These are phyloP conservation scores for Clanis bilineata DNA, from an alignment of 2,888 invertebrate species.

Conservation along the genomic window DNA sequence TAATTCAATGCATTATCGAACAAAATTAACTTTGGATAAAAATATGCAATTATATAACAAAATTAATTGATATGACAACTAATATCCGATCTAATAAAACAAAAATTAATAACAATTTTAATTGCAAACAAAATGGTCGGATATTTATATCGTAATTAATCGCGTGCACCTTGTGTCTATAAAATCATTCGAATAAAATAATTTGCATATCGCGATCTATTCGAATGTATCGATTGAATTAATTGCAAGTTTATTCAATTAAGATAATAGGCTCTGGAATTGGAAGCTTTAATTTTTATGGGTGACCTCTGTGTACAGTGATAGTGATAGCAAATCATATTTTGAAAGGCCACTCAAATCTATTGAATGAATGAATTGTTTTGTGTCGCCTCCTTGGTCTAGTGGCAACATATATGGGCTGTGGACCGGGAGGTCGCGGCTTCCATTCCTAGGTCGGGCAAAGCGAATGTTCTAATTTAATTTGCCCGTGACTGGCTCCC, in stretches of 20 bases:
- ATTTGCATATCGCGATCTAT: background rate
- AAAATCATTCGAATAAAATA: background rate
- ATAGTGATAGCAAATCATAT: background rate
- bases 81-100: background rate
- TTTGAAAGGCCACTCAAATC: no score
- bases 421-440: no score
- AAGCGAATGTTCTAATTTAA: no score
- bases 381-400: no score
- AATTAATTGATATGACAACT: background rate
- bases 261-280: background rate
- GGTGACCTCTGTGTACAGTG: background rate
- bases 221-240: background rate
- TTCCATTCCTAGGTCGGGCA: no score
- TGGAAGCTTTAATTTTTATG: background rate
- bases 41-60: background rate
- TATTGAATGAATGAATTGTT: no score
- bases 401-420: no score
- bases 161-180: background rate
- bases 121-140: background rate
- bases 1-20: no score
- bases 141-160: background rate
- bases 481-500: no score
- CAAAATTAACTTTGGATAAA: background rate
- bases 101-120: background rate
- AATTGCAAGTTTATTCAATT: background rate